phyloP scores from a whole-genome alignment of 2,888 invertebrate species.

The Cryptocheilus praepositus region DNA sequence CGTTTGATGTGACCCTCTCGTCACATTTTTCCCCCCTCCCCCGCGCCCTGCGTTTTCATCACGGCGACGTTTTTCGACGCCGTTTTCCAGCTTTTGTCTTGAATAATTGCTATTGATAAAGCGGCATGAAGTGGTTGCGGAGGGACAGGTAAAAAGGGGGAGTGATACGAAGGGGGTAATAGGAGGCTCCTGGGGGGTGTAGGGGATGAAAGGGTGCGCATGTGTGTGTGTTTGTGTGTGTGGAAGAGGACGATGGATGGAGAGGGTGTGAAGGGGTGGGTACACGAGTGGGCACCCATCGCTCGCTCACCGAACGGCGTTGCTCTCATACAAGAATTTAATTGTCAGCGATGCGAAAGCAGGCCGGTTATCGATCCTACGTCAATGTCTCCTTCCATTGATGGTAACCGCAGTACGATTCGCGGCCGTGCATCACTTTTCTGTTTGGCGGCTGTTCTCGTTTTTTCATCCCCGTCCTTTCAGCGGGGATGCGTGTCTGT shows the following conservation, averaged over 20 bases:
- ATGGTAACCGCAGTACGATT: conserved; percentile 13
- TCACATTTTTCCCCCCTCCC: conserved; percentile 26
- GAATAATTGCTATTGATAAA: conserved; percentile 35
- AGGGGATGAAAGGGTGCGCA: neutral
- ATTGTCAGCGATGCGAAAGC: conserved; percentile 48
- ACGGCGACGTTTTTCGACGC: conserved; percentile 9
- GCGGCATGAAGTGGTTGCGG: conserved; percentile 11
- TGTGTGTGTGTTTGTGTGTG: neutral
- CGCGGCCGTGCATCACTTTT: conserved; percentile 9
- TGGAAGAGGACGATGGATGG: neutral
- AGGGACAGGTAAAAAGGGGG: conserved; percentile 4
- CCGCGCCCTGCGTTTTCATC: conserved; percentile 6
- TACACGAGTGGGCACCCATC: conserved; percentile 15
- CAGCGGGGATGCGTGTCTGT: conserved; percentile 2
- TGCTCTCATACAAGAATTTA: conserved; percentile 47
- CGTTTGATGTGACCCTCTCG: conserved; percentile 41
- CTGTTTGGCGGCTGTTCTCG: conserved; percentile 11
- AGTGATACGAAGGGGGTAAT: neutral
- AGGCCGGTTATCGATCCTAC: conserved; percentile 47
- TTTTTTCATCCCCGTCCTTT: neutral
- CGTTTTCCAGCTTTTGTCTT: conserved; percentile 28
- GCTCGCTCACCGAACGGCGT: conserved; percentile 23
- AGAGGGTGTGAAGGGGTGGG: neutral
- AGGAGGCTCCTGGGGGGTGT: neutral
- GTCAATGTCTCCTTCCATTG: conserved; percentile 39